These are phyloP conservation scores for Ambastaia sidthimunki DNA, from an alignment of 2,797 vertebrate species.

Conservation along the genomic window DNA sequence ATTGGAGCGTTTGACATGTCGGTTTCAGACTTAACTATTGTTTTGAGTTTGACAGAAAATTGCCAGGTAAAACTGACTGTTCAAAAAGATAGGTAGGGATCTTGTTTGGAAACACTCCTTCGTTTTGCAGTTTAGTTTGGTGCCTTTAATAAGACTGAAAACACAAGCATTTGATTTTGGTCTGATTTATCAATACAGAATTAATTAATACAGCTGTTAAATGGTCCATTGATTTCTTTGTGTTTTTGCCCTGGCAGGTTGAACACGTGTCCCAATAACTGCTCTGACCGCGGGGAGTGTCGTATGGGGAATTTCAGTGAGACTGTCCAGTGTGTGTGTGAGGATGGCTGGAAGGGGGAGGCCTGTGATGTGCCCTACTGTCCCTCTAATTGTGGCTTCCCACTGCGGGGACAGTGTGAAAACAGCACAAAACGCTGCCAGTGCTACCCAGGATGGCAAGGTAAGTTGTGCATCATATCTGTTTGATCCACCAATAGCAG, in stretches of 20 bases:
- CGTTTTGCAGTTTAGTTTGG: neutral
- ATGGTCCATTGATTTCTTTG: neutral
- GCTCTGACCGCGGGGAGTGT: conserved; percentile 88
- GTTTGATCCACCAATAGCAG: neutral
- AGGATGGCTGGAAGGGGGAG: conserved; percentile 88
- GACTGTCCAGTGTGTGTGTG: conserved; percentile 83
- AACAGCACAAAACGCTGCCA: conserved; percentile 73
- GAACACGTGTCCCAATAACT: conserved; percentile 92
- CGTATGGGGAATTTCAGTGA: conserved; percentile 69
- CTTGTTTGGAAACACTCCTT: neutral
- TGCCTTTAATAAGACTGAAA: neutral
- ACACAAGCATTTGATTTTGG: neutral
- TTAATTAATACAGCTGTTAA: no score
- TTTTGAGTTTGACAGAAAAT: no score
- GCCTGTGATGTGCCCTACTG: conserved; percentile 92
- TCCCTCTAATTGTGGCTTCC: conserved; percentile 79
- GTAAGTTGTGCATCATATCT: conserved; percentile 69
- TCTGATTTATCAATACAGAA: neutral
- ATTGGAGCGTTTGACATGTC: no score
- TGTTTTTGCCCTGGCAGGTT: conserved; percentile 71
- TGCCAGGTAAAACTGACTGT: no score
- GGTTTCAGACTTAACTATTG: no score
- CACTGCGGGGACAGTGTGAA: conserved; percentile 81
- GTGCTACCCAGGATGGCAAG: conserved; percentile 89
- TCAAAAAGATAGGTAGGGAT: neutral